Conservation (phyloP, 2,888 invertebrate genomes). For the Sphaeridia pumilis region DNA sequence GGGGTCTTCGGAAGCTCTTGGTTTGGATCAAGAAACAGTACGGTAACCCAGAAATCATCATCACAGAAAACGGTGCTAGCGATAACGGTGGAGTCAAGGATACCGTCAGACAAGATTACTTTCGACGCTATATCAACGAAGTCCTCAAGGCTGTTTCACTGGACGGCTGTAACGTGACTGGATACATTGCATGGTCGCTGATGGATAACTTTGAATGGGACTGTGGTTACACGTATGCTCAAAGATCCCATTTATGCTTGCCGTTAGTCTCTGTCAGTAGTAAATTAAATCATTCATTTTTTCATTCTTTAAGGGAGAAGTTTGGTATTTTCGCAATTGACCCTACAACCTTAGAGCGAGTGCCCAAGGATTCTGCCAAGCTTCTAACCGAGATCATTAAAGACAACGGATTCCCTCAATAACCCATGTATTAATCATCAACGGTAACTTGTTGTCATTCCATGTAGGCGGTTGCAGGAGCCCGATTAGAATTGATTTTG, state of each 20-base stretch:
- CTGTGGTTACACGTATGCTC: conserved; percentile 1
- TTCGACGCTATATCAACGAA: conserved; percentile 1
- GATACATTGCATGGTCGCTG: conserved; percentile 3
- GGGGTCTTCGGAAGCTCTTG: conserved; percentile 21
- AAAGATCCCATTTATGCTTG: neutral
- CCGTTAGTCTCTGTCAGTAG: too few species aligned
- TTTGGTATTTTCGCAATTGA: conserved; percentile 1
- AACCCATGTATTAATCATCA: too few species aligned
- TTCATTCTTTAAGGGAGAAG: neutral
- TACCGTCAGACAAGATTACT: neutral
- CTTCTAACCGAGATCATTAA: neutral
- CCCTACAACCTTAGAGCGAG: neutral
- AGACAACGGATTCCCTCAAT: conserved; percentile 1
- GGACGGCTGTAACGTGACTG: conserved; percentile 7
- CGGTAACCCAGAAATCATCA: conserved; percentile 18
- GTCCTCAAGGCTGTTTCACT: conserved; percentile 5
- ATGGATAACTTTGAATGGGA: conserved; percentile 13
- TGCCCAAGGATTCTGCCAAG: neutral
- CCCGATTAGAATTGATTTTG: too few species aligned
- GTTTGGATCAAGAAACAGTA: conserved; percentile 22
- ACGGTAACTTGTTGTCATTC: too few species aligned
- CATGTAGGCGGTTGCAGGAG: too few species aligned
- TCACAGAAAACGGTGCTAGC: conserved; percentile 32
- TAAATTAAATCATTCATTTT: too few species aligned
- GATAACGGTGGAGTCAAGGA: conserved; percentile 18